Base-by-base conservation (phyloP, 2,113 vertebrate species). In the Callipepla squamata region DNA sequence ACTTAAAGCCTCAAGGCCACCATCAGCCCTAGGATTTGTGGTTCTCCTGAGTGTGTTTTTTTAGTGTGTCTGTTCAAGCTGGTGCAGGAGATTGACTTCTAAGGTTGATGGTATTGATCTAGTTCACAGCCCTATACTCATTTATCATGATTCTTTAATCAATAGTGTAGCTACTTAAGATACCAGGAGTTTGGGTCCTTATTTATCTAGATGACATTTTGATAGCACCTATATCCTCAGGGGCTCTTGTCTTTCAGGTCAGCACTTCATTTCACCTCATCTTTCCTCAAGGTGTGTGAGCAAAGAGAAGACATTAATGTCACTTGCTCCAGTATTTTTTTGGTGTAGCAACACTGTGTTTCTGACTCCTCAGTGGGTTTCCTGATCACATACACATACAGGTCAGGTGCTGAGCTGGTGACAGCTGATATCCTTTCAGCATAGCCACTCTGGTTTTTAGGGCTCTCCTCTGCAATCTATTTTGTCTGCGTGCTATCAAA, bases 101-200 rank as follows among this genome's bases (percentile, higher is more conserved):
- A 93, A 95, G 89, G 80, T 89, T 95, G 92, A 88, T 63, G 30
- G 76, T 91, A 92, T 94, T 94, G 92, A 97, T 97, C 83, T 95
- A 96, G 95, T 94, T 94, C 91, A 86, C 67, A 95, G 80, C 63
- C 85, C 48, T 85, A 79, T 91, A 87, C 85, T 95, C 95, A 93
- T 96, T 96, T 85, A 95, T 95, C 96, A 92, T 95, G 93, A 95
- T 94, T 93, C 92, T 96, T 97, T 96, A 95, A 97, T 94, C 95
- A 95, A 96, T 95, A 97, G 38, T 57, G 87, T 70, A 89, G 85
- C 89, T 87, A 96, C 87, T 94, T 96, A 90, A 93, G 90, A 93
- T 92, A 94, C 72, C 93, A 30, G 75, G 94, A 97, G 53, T 86
- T 80, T 4, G 15, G 91, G 88, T 93, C 77, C 90, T 40, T 84